Evolutionary conservation across 2,888 invertebrate species (phyloP), one percentile per base, ranked within the genome.

Genomic region (Eumerus sabulonum): DNA sequence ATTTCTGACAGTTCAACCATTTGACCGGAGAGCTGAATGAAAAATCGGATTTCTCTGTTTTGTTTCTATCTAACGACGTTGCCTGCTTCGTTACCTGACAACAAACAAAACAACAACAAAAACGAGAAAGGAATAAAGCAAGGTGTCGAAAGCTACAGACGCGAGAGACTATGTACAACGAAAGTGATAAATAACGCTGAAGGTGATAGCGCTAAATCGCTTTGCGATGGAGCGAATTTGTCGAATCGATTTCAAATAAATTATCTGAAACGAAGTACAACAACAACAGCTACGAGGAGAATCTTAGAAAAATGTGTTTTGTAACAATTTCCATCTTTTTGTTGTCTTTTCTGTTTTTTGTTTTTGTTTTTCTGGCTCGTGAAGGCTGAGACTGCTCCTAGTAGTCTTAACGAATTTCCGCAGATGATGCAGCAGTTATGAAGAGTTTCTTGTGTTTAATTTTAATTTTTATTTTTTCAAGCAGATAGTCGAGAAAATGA

Each of bases 1-100:
- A 70, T 68, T 79, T 72, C 64, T 79, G 79, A 79, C 79, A 79
- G 79, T 74, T 74, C 64, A 70, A 79, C 74, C 67, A 79, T 79
- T 79, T 79, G 79, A 74, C 79, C 74, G 64, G 51, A 60, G 62
- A 45, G 56, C 16, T 79, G 74, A 79, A 79, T 79, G 79, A 79
- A 74, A 79, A 79, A 79, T 79, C 59, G 79, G 74, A 79, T 68
- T 79, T 68, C 56, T 38, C 42, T 51, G 42, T 51, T 67, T 44
- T 42, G 50, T 42, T 50, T 35, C 42, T 27, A 18, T 40, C 14
- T 14, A 50, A 16, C 13, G 12, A 9, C 12, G 12, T 47, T 11
- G 5, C 16, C 51, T 13, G 62, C 11, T 51, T 16, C 48, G 48
- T 63, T 62, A 56, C 42, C 56, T 56, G 59, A 51, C 50, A 53